Conservation (phyloP, 2,888 invertebrate genomes). For the Eumacrocentrus americanus region DNA sequence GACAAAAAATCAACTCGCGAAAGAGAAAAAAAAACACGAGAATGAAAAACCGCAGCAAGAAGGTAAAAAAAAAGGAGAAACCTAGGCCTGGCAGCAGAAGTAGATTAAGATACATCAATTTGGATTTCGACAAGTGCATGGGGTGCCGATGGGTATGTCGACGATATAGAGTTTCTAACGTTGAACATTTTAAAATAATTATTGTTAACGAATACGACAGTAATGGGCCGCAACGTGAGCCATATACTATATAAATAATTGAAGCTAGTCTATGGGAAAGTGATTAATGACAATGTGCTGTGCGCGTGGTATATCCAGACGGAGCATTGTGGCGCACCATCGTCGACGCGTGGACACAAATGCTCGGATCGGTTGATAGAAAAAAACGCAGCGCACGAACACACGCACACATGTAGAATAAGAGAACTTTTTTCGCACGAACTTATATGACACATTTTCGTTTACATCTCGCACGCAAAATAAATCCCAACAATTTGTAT, state of each 20-base stretch:
- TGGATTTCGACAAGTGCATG: conserved; percentile 11
- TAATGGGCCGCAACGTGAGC: conserved; percentile 44
- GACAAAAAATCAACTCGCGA: conserved; percentile 14
- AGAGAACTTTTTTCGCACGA: conserved; percentile 3
- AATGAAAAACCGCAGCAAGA: conserved; percentile 11
- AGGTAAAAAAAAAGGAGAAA: conserved; percentile 3
- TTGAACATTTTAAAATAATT: conserved; percentile 44
- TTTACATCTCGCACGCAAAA: background rate
- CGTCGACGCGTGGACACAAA: background rate
- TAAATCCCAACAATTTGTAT: conserved; percentile 23
- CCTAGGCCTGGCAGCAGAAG: background rate
- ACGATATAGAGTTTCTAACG: conserved; percentile 18
- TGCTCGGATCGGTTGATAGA: background rate
- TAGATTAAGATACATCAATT: conserved; percentile 21
- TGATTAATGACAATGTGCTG: background rate
- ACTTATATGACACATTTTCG: background rate
- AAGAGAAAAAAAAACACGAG: conserved; percentile 18
- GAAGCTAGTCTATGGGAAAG: background rate
- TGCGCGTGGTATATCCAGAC: background rate
- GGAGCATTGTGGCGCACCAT: background rate
- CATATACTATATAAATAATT: conserved; percentile 3
- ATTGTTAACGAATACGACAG: conserved; percentile 43
- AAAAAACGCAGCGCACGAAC: background rate
- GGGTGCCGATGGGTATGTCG: conserved; percentile 8
- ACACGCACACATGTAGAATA: background rate